phyloP scores from a whole-genome alignment of 2,797 vertebrate genomes.

The Sebastolobus altivelis region DNA sequence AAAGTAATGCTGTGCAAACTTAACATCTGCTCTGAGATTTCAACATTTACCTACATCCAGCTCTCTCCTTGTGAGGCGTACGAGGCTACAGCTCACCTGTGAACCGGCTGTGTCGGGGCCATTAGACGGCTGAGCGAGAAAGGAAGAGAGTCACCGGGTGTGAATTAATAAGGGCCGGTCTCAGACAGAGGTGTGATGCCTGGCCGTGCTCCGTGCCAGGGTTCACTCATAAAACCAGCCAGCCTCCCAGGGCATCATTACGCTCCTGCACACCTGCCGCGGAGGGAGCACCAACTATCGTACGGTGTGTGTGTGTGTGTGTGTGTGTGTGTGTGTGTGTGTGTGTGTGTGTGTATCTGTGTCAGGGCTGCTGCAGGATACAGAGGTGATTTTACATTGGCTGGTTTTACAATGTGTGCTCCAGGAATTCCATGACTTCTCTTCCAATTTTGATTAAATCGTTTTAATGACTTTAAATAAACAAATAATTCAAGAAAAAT shows the following conservation, averaged over 20 bases:
- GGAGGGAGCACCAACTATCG: not conserved
- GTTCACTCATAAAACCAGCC: constrained; percentile 54
- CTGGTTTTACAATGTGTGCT: constrained; percentile 22
- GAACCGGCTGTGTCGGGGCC: constrained; percentile 28
- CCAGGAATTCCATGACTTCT: constrained; percentile 25
- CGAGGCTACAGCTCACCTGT: constrained; percentile 30
- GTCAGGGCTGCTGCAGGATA: not conserved
- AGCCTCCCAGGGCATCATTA: constrained; percentile 52
- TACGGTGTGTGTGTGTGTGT: not conserved
- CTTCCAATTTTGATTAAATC: constrained; percentile 26
- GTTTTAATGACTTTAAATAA: constrained; percentile 22
- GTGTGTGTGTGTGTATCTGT: not conserved
- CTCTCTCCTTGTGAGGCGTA: not conserved
- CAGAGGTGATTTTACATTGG: constrained; percentile 23
- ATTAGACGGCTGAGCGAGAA: constrained; percentile 15
- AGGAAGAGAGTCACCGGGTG: constrained; percentile 24
- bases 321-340: not conserved
- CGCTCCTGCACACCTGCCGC: constrained; percentile 38
- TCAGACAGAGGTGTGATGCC: constrained; percentile 57
- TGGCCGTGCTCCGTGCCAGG: constrained; percentile 38
- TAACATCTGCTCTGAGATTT: constrained; percentile 5
- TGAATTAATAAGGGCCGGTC: constrained; percentile 56
- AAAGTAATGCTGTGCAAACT: not conserved
- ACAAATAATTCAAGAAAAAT: constrained; percentile 16
- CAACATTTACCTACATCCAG: not conserved